phyloP scores from a whole-genome alignment of 1,140 invertebrate genomes.

The Metopolophium dirhodum region DNA sequence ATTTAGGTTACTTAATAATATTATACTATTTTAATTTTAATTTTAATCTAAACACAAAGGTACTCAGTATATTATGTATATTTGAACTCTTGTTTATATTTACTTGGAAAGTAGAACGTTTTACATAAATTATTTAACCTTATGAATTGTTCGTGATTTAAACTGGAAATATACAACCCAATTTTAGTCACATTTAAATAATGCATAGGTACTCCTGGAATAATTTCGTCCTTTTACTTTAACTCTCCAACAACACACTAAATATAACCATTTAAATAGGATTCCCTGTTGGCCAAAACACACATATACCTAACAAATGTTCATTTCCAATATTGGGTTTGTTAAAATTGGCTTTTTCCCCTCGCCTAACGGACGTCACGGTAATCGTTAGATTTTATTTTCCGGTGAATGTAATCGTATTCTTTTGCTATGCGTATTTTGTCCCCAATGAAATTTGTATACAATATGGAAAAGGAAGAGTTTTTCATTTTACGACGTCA shows the following conservation, averaged over 20 bases:
- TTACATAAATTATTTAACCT: constrained; percentile 17
- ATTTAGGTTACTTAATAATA: not conserved
- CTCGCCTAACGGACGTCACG: not conserved
- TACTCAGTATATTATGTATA: not conserved
- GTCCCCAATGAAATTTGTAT: constrained; percentile 9
- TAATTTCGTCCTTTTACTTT: not conserved
- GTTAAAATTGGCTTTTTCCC: constrained; percentile 4
- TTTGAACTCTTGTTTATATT: not conserved
- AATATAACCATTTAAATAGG: not conserved
- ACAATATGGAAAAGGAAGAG: not conserved
- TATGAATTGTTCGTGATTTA: not conserved
- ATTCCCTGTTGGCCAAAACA: not conserved
- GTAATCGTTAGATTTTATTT: constrained; percentile 39
- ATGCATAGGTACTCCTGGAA: not conserved
- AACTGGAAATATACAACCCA: constrained; percentile 1
- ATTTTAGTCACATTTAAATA: constrained; percentile 19
- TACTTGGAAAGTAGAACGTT: not conserved
- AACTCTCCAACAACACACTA: not conserved
- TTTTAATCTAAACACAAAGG: not conserved
- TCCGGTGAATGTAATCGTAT: not conserved
- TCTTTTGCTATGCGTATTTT: not conserved
- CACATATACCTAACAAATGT: not conserved
- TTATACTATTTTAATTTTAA: not conserved
- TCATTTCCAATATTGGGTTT: constrained; percentile 21
- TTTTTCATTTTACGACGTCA: not conserved